Conservation (phyloP, 2,888 invertebrate genomes). For the Philaethria dido region DNA sequence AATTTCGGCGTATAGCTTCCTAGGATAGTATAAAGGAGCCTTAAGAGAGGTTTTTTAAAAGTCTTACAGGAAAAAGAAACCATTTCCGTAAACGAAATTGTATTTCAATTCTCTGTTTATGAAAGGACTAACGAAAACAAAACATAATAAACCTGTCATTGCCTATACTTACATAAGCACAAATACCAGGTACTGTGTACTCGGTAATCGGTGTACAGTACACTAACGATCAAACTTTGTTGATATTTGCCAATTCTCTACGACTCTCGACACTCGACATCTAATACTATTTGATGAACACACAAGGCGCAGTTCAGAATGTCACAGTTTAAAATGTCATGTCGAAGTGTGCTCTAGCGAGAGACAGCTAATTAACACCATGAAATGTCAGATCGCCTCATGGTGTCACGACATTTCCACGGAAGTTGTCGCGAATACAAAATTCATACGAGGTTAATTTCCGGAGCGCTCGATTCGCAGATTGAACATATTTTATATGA, state of each 20-base stretch:
- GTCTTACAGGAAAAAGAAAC: no score
- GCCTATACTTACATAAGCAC: not conserved
- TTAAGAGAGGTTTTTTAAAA: no score
- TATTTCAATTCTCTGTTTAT: not conserved
- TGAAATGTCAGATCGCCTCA: no score
- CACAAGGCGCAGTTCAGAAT: not conserved
- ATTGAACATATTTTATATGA: not conserved
- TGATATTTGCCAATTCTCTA: not conserved
- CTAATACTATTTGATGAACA: not conserved
- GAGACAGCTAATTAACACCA: not conserved
- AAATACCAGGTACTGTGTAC: not conserved
- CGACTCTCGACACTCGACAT: not conserved
- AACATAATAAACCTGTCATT: not conserved
- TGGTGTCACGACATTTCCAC: not conserved
- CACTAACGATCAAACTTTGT: constrained; percentile 5
- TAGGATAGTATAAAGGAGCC: no score
- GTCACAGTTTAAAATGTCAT: constrained; percentile 1
- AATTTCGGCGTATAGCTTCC: no score
- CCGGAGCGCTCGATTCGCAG: not conserved
- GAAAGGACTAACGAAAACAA: not conserved
- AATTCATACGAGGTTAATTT: constrained; percentile 11
- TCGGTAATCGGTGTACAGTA: not conserved
- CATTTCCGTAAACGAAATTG: no score
- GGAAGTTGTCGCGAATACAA: not conserved
- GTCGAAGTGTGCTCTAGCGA: not conserved